Base-by-base conservation (phyloP, 2,113 vertebrate genomes). In the Takifugu bimaculatus region DNA sequence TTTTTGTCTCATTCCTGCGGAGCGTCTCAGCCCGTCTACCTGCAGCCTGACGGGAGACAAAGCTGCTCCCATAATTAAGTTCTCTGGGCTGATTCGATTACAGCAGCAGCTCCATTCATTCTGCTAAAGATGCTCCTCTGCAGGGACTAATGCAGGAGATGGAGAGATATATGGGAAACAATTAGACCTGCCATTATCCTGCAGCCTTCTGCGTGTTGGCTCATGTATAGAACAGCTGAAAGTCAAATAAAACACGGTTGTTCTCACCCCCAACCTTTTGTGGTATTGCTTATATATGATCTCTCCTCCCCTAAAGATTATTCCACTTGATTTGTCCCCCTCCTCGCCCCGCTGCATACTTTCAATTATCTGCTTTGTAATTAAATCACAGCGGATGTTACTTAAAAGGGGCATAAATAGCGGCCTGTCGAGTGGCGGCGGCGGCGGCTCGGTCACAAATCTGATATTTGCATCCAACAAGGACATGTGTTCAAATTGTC, bases 301-400 rank as follows among this genome's bases (percentile, higher is more conserved):
- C 13, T 14, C 44, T 39, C 35, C 35, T 11, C n/a, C 15, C 15
- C 45, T 7, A 48, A n/a, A n/a, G 12, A 43, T 26, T 7, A 2
- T 14, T 20, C 55, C 20, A 62, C 50, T 60, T 47, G 57, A 10
- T 48, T 27, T 45, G 26, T 50, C 6, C 39, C 28, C 11, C 1
- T 44, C 35, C 50, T 13, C 60, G 42, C 60, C 27, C 32, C 70
- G 12, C 50, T 35, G 20, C 75, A 15, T 63, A 93, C 90, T 93
- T 90, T 93, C 92, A 94, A 92, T 94, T 94, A 93, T 86, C 90
- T 84, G 81, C 88, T 81, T 84, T 88, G 81, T 86, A 94, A 96
- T 95, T 93, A 86, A 90, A 96, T 97, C 95, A 95, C 27, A 0
- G 90, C 81, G 81, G 87, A 88, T 91, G 93, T 88, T 92, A 89